Percentiles rank a stretch among this genome's conserved stretches.
phyloP scores from a whole-genome alignment of 2,797 vertebrate species.

The Molossus molossus region DNA sequence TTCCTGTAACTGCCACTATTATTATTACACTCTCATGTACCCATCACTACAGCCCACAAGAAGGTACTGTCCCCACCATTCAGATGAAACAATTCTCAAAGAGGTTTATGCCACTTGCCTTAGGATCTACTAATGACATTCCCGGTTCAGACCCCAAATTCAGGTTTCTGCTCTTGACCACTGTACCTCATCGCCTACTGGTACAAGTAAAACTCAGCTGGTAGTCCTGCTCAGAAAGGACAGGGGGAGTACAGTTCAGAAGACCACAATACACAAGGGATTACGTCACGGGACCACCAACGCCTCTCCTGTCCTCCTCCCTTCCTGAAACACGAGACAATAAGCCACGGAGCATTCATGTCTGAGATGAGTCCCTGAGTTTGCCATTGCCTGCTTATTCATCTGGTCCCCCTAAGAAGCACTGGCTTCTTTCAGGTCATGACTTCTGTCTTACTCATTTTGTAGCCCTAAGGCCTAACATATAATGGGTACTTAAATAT shows the following conservation, averaged over 20 bases:
- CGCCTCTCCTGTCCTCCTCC: neutral
- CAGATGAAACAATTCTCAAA: neutral
- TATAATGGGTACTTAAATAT: neutral
- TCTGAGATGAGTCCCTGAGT: neutral
- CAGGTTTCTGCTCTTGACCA: constrained; percentile 17
- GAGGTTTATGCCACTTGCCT: neutral
- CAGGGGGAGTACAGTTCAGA: neutral
- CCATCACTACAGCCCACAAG: neutral
- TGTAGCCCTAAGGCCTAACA: neutral
- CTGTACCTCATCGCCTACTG: neutral
- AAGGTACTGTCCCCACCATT: neutral
- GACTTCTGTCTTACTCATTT: neutral
- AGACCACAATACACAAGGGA: neutral
- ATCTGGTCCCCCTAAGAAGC: neutral
- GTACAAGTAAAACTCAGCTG: neutral
- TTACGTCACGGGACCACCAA: neutral
- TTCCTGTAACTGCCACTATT: neutral
- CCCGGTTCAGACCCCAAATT: neutral
- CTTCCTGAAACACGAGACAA: neutral
- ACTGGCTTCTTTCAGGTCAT: neutral
- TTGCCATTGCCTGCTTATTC: neutral
- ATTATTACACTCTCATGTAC: neutral
- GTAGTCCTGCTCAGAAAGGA: neutral
- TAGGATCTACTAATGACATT: neutral
- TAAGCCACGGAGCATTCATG: neutral